Conservation (phyloP, 1,140 invertebrate genomes). For the Condylostylus longicornis region DNA sequence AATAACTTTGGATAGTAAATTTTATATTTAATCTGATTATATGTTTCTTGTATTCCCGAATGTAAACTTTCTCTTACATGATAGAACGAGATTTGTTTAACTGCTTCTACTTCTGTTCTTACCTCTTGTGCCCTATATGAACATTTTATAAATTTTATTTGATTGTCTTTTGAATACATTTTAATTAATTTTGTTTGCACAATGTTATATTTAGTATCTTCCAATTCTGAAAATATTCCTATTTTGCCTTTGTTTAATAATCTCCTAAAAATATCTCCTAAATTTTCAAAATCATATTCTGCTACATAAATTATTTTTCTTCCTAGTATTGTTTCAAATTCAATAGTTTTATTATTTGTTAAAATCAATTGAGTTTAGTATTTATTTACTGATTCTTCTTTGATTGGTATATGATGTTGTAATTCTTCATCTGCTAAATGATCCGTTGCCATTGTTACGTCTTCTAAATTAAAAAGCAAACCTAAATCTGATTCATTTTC, state of each 20-base stretch:
- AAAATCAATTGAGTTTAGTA: not conserved
- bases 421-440: slow-evolving; percentile 1
- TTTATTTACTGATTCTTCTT: not conserved
- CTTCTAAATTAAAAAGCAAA: not conserved
- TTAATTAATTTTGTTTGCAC: slow-evolving; percentile 5
- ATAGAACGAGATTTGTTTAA: slow-evolving; percentile 3
- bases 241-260: slow-evolving; percentile 5
- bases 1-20: slow-evolving; percentile 10
- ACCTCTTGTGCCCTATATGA: not conserved
- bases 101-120: not conserved
- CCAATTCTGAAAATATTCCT: slow-evolving; percentile 6
- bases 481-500: slow-evolving; percentile 1
- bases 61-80: slow-evolving; percentile 4
- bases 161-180: not conserved
- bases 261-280: slow-evolving; percentile 4
- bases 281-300: not conserved
- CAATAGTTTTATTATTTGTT: not conserved
- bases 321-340: not conserved
- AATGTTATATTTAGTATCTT: slow-evolving; percentile 5
- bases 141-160: slow-evolving; percentile 2
- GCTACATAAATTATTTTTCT: slow-evolving; percentile 5
- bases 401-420: not conserved
- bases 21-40: slow-evolving; percentile 7
- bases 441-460: not conserved
- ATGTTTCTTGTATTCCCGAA: slow-evolving; percentile 9